Evolutionary conservation across 2,888 invertebrate genomes (phyloP).

Genomic region (Ophion ellenae): DNA sequence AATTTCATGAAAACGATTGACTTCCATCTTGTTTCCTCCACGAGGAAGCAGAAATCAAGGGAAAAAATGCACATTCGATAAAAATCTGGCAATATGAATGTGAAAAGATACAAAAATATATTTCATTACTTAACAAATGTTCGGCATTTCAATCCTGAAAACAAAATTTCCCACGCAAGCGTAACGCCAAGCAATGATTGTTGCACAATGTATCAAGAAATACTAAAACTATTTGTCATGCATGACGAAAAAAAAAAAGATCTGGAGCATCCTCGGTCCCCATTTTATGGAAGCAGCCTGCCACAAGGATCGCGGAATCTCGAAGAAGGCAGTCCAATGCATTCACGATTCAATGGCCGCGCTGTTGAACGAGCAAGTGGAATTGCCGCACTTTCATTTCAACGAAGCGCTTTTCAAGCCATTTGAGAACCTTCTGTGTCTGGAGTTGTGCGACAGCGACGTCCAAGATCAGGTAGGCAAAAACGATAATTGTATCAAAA

Average conservation of each 20-base stretch:
- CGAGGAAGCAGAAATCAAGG: too few relatives aligned
- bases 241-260: constrained; percentile 66
- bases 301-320: constrained; percentile 94
- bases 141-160: too few relatives aligned
- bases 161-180: too few relatives aligned
- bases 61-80: too few relatives aligned
- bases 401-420: constrained; percentile 97
- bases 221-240: not conserved
- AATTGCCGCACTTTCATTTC: constrained; percentile 96
- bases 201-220: too few relatives aligned
- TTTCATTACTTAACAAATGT: too few relatives aligned
- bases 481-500: constrained; percentile 6
- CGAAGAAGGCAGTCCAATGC: constrained; percentile 95
- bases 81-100: too few relatives aligned
- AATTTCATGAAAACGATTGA: too few relatives aligned
- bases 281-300: constrained; percentile 98
- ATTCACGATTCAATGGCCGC: constrained; percentile 96
- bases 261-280: constrained; percentile 96
- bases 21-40: too few relatives aligned
- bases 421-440: constrained; percentile 96
- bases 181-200: too few relatives aligned
- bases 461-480: constrained; percentile 88
- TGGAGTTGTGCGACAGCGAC: constrained; percentile 96
- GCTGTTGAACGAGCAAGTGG: constrained; percentile 93
- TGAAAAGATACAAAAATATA: too few relatives aligned